Evolutionary conservation across 2,113 vertebrate genomes (phyloP).

Genomic region (Nothocercus nigrocapillus): DNA sequence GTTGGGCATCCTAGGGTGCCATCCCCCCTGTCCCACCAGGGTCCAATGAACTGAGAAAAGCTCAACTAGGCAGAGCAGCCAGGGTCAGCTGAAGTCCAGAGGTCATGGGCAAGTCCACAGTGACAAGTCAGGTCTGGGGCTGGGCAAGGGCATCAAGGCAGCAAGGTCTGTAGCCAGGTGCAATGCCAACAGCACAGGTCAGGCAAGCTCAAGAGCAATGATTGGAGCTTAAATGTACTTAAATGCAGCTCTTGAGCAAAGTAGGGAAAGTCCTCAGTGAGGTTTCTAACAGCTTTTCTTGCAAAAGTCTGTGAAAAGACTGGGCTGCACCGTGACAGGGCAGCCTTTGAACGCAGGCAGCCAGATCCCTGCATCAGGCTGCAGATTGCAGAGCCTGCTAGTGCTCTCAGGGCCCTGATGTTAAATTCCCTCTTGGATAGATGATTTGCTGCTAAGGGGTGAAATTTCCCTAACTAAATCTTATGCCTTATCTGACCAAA

Average conservation of each 20-base stretch:
- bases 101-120: fast-evolving
- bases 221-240: neutral
- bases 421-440: neutral
- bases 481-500: neutral
- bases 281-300: neutral
- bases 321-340: neutral
- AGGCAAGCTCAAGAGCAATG: neutral
- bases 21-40: no score
- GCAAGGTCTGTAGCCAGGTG: neutral
- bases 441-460: neutral
- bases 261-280: fast-evolving
- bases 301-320: neutral
- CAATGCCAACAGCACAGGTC: neutral
- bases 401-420: no score
- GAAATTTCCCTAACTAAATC: neutral
- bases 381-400: neutral
- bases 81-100: neutral
- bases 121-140: neutral
- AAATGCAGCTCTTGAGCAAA: neutral
- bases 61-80: neutral
- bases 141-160: fast-evolving
- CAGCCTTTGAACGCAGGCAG: neutral
- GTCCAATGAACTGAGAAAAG: neutral
- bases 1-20: no score
- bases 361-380: neutral